Conservation (phyloP, 2,888 invertebrate genomes). For the Graphium colonna region DNA sequence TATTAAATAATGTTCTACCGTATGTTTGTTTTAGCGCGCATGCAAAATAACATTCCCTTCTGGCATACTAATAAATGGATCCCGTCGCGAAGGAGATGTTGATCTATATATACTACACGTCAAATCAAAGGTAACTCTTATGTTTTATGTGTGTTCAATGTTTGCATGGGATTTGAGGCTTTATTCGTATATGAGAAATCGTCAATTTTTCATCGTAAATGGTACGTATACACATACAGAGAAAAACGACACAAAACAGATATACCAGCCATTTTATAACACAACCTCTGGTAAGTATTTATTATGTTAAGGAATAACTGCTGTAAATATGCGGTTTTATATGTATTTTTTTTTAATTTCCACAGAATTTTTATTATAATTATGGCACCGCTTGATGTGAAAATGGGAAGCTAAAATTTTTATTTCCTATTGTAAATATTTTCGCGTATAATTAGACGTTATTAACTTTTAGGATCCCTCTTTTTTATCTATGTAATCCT, state of each 20-base stretch:
- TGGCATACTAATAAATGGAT: constrained; percentile 78
- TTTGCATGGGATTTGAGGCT: constrained; percentile 37
- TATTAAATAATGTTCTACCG: constrained; percentile 67
- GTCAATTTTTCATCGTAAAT: constrained; percentile 14
- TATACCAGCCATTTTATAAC: constrained; percentile 17
- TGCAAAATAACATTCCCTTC: constrained; percentile 80
- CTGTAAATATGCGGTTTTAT: constrained; percentile 62
- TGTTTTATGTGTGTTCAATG: constrained; percentile 29
- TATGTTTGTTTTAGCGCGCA: constrained; percentile 80
- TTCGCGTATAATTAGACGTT: neutral
- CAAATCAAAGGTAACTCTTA: constrained; percentile 60
- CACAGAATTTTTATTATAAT: neutral
- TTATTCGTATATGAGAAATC: constrained; percentile 18
- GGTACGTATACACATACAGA: constrained; percentile 50
- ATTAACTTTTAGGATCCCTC: no score
- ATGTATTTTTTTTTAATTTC: constrained; percentile 37
- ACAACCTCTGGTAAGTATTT: constrained; percentile 24
- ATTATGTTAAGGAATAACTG: constrained; percentile 46
- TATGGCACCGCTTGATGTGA: neutral
- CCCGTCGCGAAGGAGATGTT: constrained; percentile 61
- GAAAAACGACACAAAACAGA: constrained; percentile 28
- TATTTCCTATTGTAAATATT: constrained; percentile 13
- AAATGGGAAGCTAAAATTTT: neutral
- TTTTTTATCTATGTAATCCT: neutral
- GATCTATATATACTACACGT: constrained; percentile 40